phyloP scores from a whole-genome alignment of 2,888 invertebrate species.

The Pseudanteris insignis region DNA sequence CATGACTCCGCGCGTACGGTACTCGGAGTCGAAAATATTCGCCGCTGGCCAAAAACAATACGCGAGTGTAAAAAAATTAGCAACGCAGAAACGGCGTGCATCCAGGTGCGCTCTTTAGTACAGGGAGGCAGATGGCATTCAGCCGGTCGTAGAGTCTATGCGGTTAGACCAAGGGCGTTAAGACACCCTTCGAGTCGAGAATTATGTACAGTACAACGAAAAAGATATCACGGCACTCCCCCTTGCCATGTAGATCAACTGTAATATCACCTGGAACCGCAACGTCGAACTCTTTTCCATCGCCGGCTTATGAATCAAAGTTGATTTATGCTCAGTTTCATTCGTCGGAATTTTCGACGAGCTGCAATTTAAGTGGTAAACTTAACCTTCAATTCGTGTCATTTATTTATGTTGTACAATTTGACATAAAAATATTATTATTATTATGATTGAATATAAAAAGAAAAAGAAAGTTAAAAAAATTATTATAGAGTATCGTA shows the following conservation, averaged over 20 bases:
- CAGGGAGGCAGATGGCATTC: constrained; percentile 58
- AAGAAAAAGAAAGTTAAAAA: no score
- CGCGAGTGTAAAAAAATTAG: constrained; percentile 13
- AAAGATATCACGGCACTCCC: constrained; percentile 41
- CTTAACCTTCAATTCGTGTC: no score
- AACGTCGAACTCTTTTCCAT: constrained; percentile 39
- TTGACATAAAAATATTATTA: no score
- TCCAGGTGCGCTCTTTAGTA: constrained; percentile 52
- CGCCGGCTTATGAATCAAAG: constrained; percentile 13
- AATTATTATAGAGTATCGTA: no score
- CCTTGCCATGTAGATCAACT: constrained; percentile 38
- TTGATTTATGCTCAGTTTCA: constrained; percentile 11
- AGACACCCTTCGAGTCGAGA: constrained; percentile 48
- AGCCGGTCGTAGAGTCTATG: constrained; percentile 52
- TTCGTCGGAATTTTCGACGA: no score
- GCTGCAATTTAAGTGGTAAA: no score
- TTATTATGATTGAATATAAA: no score
- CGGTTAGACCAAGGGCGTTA: constrained; percentile 46
- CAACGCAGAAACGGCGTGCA: constrained; percentile 38
- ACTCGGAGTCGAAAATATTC: constrained; percentile 18
- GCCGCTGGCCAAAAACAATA: constrained; percentile 16
- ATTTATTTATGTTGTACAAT: no score
- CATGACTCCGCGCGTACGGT: neutral
- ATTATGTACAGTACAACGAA: constrained; percentile 22
- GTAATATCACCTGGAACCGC: constrained; percentile 47